Percentiles rank a stretch among this genome's conserved stretches.
These are phyloP conservation scores for Nyctibius bracteatus DNA, from an alignment of 2,113 vertebrate genomes.

Conservation along the genomic window DNA sequence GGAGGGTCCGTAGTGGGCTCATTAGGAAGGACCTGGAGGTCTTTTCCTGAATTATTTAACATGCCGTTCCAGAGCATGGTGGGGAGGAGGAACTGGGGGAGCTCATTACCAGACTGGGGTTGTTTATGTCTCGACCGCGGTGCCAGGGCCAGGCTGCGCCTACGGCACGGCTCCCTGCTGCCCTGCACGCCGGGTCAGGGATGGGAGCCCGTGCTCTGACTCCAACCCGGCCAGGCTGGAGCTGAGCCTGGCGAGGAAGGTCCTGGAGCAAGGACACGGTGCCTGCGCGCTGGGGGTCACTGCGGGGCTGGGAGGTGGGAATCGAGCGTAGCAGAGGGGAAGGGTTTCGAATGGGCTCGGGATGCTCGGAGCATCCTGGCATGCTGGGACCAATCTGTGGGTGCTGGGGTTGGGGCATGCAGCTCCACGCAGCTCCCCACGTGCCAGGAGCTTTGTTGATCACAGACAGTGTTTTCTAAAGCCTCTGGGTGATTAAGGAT, in stretches of 20 bases:
- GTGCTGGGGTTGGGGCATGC: background rate
- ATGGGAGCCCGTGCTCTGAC: background rate
- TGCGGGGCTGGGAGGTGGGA: background rate
- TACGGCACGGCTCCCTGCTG: background rate
- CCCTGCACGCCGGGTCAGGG: fast-evolving
- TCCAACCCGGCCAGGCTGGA: background rate
- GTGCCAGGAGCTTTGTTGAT: background rate
- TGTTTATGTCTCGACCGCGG: background rate
- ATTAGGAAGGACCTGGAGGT: slow-evolving; percentile 16
- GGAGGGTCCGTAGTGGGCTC: background rate
- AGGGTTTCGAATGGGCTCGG: fast-evolving
- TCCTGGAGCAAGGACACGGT: background rate
- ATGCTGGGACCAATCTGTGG: background rate
- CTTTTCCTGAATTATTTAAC: slow-evolving; percentile 45
- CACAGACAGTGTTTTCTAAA: background rate
- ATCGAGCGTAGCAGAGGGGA: background rate
- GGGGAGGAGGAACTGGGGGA: background rate
- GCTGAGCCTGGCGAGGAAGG: background rate
- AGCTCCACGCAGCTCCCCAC: background rate
- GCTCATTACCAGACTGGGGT: background rate
- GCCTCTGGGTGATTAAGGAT: background rate
- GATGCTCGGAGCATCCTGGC: background rate
- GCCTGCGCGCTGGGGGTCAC: background rate
- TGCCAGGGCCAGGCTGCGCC: background rate
- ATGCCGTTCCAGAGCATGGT: background rate